Conservation (phyloP, 1,140 invertebrate species). For the Bombus confusus region DNA sequence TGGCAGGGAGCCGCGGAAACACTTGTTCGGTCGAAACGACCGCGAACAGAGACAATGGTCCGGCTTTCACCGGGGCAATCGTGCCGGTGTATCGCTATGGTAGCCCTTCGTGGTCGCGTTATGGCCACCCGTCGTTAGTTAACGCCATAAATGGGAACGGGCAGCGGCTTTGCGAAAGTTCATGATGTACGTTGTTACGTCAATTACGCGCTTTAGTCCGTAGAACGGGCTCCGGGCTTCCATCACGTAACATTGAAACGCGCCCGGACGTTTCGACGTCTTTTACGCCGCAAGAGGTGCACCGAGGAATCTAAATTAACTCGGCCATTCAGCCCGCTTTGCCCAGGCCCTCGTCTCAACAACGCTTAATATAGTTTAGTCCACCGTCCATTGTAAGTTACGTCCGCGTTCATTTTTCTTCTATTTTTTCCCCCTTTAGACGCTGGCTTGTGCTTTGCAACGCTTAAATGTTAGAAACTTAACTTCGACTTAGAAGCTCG, state of each 20-base stretch:
- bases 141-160: constrained; percentile 40
- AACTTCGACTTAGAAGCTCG: background rate
- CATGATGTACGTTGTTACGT: constrained; percentile 43
- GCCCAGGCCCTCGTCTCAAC: background rate
- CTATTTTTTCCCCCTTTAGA: background rate
- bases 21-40: constrained; percentile 19
- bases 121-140: constrained; percentile 39
- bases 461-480: background rate
- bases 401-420: background rate
- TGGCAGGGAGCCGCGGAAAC: constrained; percentile 16
- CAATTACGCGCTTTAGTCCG: constrained; percentile 40
- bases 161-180: constrained; percentile 27
- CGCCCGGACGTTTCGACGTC: constrained; percentile 32
- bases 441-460: background rate
- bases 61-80: constrained; percentile 36
- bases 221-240: background rate
- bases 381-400: background rate
- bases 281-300: constrained; percentile 26
- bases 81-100: background rate
- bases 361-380: constrained; percentile 15
- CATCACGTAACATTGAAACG: constrained; percentile 36
- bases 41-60: constrained; percentile 16
- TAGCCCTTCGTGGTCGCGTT: background rate
- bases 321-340: background rate
- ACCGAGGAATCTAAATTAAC: constrained; percentile 34